Percentiles rank a stretch among this genome's conserved stretches.
These are phyloP conservation scores for Sorex maritimensis DNA, from an alignment of 2,797 vertebrate species.

Conservation along the genomic window DNA sequence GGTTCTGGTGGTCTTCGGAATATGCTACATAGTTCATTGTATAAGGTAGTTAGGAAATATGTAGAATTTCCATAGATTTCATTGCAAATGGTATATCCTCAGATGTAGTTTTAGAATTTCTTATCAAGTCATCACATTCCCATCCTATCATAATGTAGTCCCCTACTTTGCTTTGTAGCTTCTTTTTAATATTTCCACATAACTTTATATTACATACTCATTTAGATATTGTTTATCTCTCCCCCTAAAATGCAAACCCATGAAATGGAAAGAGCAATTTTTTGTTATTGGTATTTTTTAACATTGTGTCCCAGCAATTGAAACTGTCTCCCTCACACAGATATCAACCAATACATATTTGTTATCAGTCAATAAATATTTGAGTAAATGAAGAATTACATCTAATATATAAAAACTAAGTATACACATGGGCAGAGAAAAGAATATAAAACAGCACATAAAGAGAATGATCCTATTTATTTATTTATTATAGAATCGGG, in stretches of 20 bases:
- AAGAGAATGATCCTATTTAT: conserved; percentile 20
- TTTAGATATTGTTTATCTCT: conserved; percentile 34
- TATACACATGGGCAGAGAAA: background rate
- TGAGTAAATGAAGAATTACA: conserved; percentile 46
- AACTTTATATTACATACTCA: background rate
- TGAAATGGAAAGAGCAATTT: background rate
- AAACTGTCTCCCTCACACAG: conserved; percentile 33
- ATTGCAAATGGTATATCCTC: conserved; percentile 24
- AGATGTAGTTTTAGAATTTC: conserved; percentile 18
- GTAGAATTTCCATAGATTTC: background rate
- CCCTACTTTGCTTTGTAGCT: background rate
- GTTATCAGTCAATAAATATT: too few species aligned
- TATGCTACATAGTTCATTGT: too few species aligned
- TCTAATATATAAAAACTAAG: conserved; percentile 55
- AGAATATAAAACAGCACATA: conserved; percentile 58
- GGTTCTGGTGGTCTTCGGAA: too few species aligned
- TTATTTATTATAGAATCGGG: too few species aligned
- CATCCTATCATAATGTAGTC: background rate
- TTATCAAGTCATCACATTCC: background rate
- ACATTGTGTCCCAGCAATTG: background rate
- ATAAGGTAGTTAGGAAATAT: too few species aligned
- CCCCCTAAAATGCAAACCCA: conserved; percentile 1
- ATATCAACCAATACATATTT: conserved; percentile 50
- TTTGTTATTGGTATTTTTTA: background rate
- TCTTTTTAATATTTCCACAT: conserved; percentile 22